Evolutionary conservation across 2,113 vertebrate species (phyloP), one percentile per base, ranked within the genome.

Genomic region (Gasterosteus aculeatus): DNA sequence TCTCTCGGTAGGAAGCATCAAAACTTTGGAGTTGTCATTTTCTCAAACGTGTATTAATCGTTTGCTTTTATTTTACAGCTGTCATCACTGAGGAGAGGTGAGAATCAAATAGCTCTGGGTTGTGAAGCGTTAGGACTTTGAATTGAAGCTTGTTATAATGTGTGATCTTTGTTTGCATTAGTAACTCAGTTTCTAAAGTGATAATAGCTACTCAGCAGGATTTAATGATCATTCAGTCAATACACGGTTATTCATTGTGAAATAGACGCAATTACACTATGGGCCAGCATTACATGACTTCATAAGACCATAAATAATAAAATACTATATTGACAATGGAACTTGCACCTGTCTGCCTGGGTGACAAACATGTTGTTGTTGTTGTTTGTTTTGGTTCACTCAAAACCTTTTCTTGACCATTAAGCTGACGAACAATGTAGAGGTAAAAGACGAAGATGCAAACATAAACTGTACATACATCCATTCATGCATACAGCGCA

Each of bases 301-400:
- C 75, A 83, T 62, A 77, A 73, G 75, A 92, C 84, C 69, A 35
- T 26, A 72, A 41, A 58, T 58, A 44, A 75, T 85, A 81, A 26
- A 82, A 77, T 81, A 89, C 85, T 83, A 74, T 53, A 71, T 49
- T 73, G 65, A 78, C 72, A 92, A 94, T 95, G 95, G 96, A 95
- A 96, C 95, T 96, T 94, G 73, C 41, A 41, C 39, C 26, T 94
- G 92, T 94, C 92, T 92, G 88, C 89, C 91, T 70, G 69, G 83
- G 74, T 88, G 81, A 62, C 41, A 77, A 75, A 69, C 15, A 90
- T 66, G 46, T 39, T 93, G 22, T 26, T 26, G 22, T 26, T 26
- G 22, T 26, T 26, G 90, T 62, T 15, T 53, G 26, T 79, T 49
- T 64, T 54, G 19, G 44, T 71, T 56, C 64, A 47, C n/a, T n/a